phyloP scores from a whole-genome alignment of 2,888 invertebrate species.

The Trissolcus japonicus region DNA sequence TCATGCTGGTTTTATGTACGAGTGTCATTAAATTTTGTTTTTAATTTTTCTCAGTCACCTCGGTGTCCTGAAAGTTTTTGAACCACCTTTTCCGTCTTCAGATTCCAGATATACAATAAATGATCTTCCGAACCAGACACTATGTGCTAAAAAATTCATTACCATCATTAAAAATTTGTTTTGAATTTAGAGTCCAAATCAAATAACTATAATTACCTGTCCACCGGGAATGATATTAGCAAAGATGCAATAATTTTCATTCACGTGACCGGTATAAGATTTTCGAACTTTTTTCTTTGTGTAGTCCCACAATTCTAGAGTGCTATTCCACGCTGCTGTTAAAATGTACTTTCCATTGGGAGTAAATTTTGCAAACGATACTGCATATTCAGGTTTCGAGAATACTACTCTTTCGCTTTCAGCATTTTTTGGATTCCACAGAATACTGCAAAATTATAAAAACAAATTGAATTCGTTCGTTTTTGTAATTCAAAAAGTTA shows the following conservation, averaged over 20 bases:
- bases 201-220: conserved; percentile 81
- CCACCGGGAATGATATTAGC: conserved; percentile 99
- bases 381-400: conserved; percentile 99
- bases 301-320: conserved; percentile 99
- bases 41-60: conserved; percentile 77
- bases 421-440: conserved; percentile 99
- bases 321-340: conserved; percentile 98
- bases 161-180: conserved; percentile 1
- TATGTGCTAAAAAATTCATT: conserved; percentile 88
- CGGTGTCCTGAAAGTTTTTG: conserved; percentile 98
- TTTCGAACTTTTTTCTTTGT: conserved; percentile 99
- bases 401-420: conserved; percentile 99
- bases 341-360: conserved; percentile 99
- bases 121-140: conserved; percentile 99
- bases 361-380: conserved; percentile 99
- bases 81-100: conserved; percentile 99
- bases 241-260: conserved; percentile 99
- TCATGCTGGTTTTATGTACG: background rate
- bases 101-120: conserved; percentile 99
- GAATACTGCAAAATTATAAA: conserved; percentile 85
- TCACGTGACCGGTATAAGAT: conserved; percentile 98
- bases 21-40: too few species aligned
- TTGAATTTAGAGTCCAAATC: background rate
- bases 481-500: background rate
- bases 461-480: background rate